A percentile compares a stretch with the other conserved stretches of the same genome.
These are phyloP conservation scores for Thunnus thynnus DNA, from an alignment of 2,113 vertebrate genomes.

Conservation along the genomic window DNA sequence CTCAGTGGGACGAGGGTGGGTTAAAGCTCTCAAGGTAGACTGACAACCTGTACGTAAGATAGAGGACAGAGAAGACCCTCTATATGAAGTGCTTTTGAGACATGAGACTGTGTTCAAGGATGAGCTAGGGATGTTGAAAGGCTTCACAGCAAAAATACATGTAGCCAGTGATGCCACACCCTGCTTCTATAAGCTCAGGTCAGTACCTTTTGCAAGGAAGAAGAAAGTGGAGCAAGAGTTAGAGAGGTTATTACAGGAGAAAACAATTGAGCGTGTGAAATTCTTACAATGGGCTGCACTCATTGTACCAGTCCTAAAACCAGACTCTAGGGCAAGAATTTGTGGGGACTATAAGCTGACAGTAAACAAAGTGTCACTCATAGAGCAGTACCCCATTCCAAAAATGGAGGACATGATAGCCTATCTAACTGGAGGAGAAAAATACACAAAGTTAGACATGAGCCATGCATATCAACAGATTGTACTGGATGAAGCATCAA, in stretches of 20 bases:
- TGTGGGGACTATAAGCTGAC: conserved; percentile 47
- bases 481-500: neutral
- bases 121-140: too few species aligned
- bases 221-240: too few species aligned
- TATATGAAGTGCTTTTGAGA: too few species aligned
- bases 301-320: conserved; percentile 29
- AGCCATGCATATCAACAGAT: conserved; percentile 40
- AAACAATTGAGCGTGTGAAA: neutral
- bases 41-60: conserved; percentile 8
- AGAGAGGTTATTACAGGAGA: too few species aligned
- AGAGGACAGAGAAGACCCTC: neutral
- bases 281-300: conserved; percentile 32
- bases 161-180: too few species aligned
- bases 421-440: conserved; percentile 15
- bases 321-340: neutral
- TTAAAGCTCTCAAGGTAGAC: neutral
- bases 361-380: conserved; percentile 21
- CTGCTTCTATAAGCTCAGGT: too few species aligned
- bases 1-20: conserved; percentile 3
- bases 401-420: conserved; percentile 5
- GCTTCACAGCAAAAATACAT: too few species aligned
- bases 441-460: conserved; percentile 49
- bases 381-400: conserved; percentile 47
- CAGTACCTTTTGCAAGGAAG: too few species aligned
- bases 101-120: too few species aligned